Conservation (phyloP, 2,797 vertebrate species). For the Hydrocynus forskahlii region DNA sequence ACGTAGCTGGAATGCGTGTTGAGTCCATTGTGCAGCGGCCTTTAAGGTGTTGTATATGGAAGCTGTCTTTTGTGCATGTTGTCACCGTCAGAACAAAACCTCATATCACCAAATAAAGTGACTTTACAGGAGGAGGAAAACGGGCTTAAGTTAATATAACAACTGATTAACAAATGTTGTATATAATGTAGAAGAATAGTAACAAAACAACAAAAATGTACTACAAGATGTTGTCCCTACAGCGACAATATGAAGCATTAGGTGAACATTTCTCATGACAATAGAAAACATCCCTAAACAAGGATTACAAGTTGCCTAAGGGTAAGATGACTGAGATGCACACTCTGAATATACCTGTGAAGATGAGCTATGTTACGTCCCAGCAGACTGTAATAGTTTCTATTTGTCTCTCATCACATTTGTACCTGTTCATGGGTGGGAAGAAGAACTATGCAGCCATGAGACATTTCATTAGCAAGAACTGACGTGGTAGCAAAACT, state of each 20-base stretch:
- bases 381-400: slow-evolving; percentile 13
- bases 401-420: slow-evolving; percentile 5
- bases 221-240: too few species aligned
- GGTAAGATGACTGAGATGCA: slow-evolving; percentile 14
- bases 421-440: neutral
- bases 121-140: too few species aligned
- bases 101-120: too few species aligned
- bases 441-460: slow-evolving; percentile 8
- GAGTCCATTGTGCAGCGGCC: too few species aligned
- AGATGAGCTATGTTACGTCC: slow-evolving; percentile 10
- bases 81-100: too few species aligned
- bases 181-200: too few species aligned
- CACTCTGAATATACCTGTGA: slow-evolving; percentile 23
- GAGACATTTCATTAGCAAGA: slow-evolving; percentile 15
- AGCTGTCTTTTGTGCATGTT: too few species aligned
- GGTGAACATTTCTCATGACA: neutral
- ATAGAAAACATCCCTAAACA: neutral
- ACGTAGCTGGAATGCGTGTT: too few species aligned
- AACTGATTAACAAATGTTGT: too few species aligned
- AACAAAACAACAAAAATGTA: too few species aligned
- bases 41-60: too few species aligned
- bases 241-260: neutral
- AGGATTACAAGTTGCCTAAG: slow-evolving; percentile 3
- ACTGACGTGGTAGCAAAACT: slow-evolving; percentile 18
- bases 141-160: too few species aligned